Evolutionary conservation across 2,113 vertebrate species (phyloP).

Genomic region (Burhinus oedicnemus): DNA sequence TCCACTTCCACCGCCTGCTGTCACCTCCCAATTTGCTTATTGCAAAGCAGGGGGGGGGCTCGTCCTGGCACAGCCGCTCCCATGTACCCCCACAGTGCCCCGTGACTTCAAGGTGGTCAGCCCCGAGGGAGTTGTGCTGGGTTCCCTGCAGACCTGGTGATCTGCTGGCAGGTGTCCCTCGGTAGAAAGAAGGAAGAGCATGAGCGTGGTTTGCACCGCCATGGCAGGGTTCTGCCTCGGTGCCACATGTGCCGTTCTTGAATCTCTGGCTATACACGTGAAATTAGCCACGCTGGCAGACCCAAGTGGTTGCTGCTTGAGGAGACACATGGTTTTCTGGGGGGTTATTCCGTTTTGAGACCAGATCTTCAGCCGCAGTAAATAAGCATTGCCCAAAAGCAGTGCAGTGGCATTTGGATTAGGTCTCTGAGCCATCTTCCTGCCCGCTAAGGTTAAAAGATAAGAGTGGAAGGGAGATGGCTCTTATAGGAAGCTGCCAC

Average conservation of each 20-base stretch:
- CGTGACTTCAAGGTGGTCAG: not conserved
- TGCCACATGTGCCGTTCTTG: not conserved
- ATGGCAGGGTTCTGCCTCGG: not conserved
- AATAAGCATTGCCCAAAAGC: accelerated
- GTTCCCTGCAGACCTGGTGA: not conserved
- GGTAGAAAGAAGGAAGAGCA: not conserved
- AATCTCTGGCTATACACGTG: no score
- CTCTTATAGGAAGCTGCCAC: not conserved
- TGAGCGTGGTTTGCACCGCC: not conserved
- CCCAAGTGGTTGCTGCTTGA: not conserved
- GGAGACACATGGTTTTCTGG: accelerated
- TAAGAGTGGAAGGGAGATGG: not conserved
- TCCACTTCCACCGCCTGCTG: not conserved
- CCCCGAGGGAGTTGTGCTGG: accelerated
- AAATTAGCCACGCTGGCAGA: not conserved
- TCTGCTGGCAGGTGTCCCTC: no score
- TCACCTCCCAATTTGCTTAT: not conserved
- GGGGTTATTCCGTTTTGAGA: not conserved
- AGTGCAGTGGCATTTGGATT: not conserved
- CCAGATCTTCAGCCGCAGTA: not conserved
- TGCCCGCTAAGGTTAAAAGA: accelerated
- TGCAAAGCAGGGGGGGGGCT: not conserved
- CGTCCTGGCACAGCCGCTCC: accelerated
- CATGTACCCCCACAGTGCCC: accelerated
- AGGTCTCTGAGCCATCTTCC: not conserved